Evolutionary conservation across 2,797 vertebrate genomes (phyloP).

Genomic region (Neopelma chrysocephalum): DNA sequence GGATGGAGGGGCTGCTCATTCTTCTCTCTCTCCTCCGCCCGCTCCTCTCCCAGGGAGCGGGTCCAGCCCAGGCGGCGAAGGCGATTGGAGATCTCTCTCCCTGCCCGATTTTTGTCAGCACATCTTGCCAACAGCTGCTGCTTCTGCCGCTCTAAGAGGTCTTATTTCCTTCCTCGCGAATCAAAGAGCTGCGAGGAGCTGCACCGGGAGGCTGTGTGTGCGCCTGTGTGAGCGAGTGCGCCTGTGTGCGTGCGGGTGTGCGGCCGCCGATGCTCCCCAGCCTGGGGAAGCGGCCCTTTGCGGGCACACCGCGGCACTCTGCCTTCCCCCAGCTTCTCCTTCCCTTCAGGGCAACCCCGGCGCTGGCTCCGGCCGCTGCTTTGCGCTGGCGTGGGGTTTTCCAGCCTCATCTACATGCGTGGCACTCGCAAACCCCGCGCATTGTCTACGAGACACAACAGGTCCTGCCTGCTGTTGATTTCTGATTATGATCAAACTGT

Average conservation of each 20-base stretch:
- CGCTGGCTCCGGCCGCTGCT: background rate
- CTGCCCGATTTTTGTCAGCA: background rate
- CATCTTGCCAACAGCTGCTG: conserved; percentile 45
- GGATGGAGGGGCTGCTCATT: conserved; percentile 53
- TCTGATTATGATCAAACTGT: background rate
- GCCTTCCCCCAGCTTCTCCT: conserved; percentile 15
- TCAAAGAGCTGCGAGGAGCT: conserved; percentile 31
- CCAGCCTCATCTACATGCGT: conserved; percentile 46
- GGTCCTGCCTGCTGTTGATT: conserved; percentile 49
- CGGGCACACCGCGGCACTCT: background rate
- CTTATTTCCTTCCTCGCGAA: conserved; percentile 46
- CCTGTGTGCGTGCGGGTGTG: background rate
- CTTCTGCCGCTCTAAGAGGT: background rate
- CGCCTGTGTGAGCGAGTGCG: conserved; percentile 8
- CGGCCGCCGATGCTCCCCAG: background rate
- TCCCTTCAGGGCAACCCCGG: background rate
- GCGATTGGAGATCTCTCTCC: background rate
- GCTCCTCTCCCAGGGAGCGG: background rate
- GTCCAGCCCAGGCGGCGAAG: background rate
- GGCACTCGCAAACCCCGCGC: background rate
- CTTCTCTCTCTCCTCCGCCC: background rate
- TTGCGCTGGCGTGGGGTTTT: background rate
- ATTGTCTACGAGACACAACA: conserved; percentile 60
- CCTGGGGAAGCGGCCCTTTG: background rate
- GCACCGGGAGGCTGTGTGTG: conserved; percentile 33